Evolutionary conservation across 1,140 invertebrate species (phyloP).

Genomic region (Bathynomus jamesi): DNA sequence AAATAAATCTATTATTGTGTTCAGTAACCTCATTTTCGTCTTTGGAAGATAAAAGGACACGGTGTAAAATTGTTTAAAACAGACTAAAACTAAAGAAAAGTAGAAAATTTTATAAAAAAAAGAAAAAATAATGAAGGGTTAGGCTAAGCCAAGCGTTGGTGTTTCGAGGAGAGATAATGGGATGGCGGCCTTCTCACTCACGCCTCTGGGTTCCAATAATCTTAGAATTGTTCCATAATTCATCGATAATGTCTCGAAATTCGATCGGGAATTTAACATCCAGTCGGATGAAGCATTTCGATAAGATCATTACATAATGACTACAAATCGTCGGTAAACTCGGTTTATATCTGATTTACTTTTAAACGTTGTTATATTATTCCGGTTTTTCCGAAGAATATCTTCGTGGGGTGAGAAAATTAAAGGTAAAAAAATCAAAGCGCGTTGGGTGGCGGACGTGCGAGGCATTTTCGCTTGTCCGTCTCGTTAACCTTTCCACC

Average conservation of each 20-base stretch:
- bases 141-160: neutral
- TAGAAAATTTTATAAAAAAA: too few relatives aligned
- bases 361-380: neutral
- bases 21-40: too few relatives aligned
- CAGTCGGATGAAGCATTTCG: too few relatives aligned
- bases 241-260: neutral
- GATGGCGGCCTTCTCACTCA: neutral
- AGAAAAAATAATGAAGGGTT: neutral
- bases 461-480: neutral
- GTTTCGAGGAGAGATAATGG: neutral
- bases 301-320: too few relatives aligned
- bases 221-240: neutral
- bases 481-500: neutral
- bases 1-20: too few relatives aligned
- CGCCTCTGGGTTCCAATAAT: neutral
- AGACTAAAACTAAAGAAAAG: too few relatives aligned
- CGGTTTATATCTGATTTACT: too few relatives aligned
- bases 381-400: neutral
- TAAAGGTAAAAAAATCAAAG: too few relatives aligned
- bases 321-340: too few relatives aligned
- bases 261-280: neutral
- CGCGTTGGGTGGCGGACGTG: neutral
- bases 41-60: too few relatives aligned
- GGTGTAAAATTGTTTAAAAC: too few relatives aligned
- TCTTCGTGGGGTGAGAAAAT: too few relatives aligned